Conservation (phyloP, 2,888 invertebrate species). For the Scotopteryx bipunctaria region DNA sequence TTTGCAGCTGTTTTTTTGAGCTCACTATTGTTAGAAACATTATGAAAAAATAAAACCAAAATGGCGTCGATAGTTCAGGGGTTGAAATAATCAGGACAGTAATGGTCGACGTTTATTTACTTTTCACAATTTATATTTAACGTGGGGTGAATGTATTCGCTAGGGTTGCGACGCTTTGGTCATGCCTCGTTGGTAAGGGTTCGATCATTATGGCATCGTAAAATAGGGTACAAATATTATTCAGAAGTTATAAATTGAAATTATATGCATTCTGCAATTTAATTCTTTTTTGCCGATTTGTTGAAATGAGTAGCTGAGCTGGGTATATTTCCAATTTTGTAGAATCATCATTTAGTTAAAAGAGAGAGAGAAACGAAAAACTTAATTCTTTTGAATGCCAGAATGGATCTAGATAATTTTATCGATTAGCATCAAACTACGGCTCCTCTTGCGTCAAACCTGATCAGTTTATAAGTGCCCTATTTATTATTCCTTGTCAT, state of each 20-base stretch:
- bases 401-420: no score
- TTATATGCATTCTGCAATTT: constrained; percentile 13
- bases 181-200: constrained; percentile 75
- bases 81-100: constrained; percentile 78
- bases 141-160: constrained; percentile 52
- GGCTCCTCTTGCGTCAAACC: no score
- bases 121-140: constrained; percentile 75
- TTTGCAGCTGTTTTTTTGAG: background rate
- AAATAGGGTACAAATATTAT: constrained; percentile 31
- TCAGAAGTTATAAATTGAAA: constrained; percentile 33
- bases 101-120: constrained; percentile 80
- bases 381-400: no score
- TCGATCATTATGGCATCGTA: constrained; percentile 37
- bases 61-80: constrained; percentile 70
- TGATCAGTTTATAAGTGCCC: no score
- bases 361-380: no score
- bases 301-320: no score
- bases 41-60: constrained; percentile 48
- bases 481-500: no score
- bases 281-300: no score
- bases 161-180: constrained; percentile 62
- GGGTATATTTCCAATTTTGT: no score
- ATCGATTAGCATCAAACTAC: no score
- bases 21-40: background rate
- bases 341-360: no score